Conservation (phyloP, 2,797 vertebrate species). For the Chanos chanos region DNA sequence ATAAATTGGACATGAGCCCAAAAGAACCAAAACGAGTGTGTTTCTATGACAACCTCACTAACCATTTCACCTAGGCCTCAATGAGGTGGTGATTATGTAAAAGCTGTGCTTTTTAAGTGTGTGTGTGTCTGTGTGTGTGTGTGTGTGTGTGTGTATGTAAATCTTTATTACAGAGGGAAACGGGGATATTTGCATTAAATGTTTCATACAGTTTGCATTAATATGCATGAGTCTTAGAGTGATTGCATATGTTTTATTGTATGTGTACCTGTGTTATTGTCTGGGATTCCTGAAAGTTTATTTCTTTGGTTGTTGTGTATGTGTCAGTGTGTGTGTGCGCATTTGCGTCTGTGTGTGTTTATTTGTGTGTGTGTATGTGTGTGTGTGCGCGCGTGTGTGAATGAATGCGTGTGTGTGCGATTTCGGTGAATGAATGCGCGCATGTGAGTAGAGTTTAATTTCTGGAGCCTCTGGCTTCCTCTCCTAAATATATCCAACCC, state of each 20-base stretch:
- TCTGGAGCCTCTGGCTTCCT: neutral
- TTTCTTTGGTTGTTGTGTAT: neutral
- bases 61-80: conserved; percentile 15
- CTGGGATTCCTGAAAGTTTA: too few relatives aligned
- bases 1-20: too few relatives aligned
- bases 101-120: neutral
- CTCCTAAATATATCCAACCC: neutral
- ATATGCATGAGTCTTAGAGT: too few relatives aligned
- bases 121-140: neutral
- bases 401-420: neutral
- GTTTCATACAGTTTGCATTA: too few relatives aligned
- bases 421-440: neutral
- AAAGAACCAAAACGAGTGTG: conserved; percentile 9
- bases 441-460: neutral
- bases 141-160: neutral
- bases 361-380: neutral
- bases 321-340: conserved; percentile 2
- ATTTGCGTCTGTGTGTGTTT: neutral
- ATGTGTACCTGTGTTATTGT: neutral
- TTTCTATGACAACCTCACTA: conserved; percentile 27
- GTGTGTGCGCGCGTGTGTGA: neutral
- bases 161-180: too few relatives aligned
- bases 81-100: conserved; percentile 27
- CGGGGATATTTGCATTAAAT: too few relatives aligned
- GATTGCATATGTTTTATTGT: too few relatives aligned